A percentile compares a stretch with the other conserved stretches of the same genome.
Evolutionary conservation across 2,113 vertebrate species (phyloP).

Genomic region (Neogobius melanostomus): DNA sequence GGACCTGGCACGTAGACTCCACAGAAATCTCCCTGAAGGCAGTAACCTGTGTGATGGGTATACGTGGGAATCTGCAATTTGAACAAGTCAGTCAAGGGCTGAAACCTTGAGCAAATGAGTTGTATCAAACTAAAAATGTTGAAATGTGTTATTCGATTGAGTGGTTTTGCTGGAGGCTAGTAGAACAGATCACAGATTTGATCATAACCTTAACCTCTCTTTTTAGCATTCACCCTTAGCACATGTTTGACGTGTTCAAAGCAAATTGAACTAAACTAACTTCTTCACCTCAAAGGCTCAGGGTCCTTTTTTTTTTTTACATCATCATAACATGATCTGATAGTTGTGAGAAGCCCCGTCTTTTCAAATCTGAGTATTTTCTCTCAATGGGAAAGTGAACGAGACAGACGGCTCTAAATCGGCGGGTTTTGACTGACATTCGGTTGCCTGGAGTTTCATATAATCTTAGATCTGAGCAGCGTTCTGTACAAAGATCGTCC

Average conservation of each 20-base stretch:
- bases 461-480: slow-evolving; percentile 7
- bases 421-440: not conserved
- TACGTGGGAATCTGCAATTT: too few relatives aligned
- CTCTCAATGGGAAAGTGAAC: not conserved
- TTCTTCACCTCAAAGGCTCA: not conserved
- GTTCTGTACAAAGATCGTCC: slow-evolving; percentile 11
- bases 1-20: too few relatives aligned
- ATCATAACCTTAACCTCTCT: not conserved
- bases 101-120: too few relatives aligned
- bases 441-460: slow-evolving; percentile 4
- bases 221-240: not conserved
- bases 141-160: too few relatives aligned
- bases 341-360: not conserved
- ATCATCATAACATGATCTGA: not conserved
- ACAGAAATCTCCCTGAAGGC: too few relatives aligned
- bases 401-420: too few relatives aligned
- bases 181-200: too few relatives aligned
- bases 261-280: slow-evolving; percentile 6
- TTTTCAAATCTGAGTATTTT: not conserved
- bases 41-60: too few relatives aligned
- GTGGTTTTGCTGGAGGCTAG: too few relatives aligned
- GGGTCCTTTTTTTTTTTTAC: not conserved
- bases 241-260: not conserved
- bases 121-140: too few relatives aligned
- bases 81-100: too few relatives aligned